These are phyloP conservation scores for Helicoverpa armigera DNA, from an alignment of 1,140 invertebrate species.

Conservation along the genomic window DNA sequence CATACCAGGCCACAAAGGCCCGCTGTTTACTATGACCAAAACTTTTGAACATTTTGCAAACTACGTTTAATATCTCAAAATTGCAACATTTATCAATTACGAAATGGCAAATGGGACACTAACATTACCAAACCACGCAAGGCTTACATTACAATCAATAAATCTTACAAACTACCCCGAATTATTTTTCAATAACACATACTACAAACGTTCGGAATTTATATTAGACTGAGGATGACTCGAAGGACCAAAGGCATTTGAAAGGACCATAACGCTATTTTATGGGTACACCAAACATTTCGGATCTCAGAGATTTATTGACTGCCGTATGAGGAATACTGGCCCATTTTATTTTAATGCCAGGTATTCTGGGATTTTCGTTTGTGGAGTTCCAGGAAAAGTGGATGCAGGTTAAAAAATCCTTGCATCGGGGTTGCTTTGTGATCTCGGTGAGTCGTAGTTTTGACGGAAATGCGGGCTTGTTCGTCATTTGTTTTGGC, in stretches of 20 bases:
- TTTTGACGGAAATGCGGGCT: not conserved
- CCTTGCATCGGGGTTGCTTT: not conserved
- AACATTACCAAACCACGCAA: no score
- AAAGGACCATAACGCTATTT: not conserved
- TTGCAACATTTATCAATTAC: no score
- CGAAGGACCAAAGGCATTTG: not conserved
- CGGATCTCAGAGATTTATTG: not conserved
- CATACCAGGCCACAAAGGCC: no score
- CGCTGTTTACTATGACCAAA: no score
- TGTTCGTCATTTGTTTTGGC: not conserved
- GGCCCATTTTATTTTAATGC: conserved; percentile 21
- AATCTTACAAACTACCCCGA: not conserved
- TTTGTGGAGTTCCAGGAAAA: not conserved
- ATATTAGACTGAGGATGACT: not conserved
- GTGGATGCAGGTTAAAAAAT: conserved; percentile 14
- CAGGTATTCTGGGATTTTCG: conserved; percentile 5
- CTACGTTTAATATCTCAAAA: no score
- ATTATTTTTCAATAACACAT: not conserved
- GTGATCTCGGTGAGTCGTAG: not conserved
- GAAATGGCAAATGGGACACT: no score
- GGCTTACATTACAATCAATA: not conserved
- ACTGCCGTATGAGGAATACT: not conserved
- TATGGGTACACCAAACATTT: conserved; percentile 30
- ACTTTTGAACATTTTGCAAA: no score
- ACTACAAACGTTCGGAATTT: conserved; percentile 20